Percentiles rank a stretch among this genome's conserved stretches.
Evolutionary conservation across 2,797 vertebrate genomes (phyloP).

Genomic region (Paratrypauchen microcephalus): DNA sequence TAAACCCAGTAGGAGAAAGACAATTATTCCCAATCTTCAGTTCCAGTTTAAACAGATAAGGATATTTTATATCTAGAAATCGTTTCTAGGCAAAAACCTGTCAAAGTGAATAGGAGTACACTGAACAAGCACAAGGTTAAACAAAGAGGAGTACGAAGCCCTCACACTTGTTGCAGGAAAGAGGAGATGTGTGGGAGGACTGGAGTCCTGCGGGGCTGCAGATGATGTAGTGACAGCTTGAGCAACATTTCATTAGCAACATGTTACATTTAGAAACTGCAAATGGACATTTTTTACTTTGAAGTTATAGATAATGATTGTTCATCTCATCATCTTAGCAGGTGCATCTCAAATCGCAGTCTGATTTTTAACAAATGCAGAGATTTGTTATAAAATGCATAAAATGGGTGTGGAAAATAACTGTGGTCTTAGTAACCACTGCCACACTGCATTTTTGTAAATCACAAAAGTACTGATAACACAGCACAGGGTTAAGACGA

Average conservation of each 20-base stretch:
- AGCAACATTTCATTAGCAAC: conserved; percentile 27
- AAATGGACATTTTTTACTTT: neutral
- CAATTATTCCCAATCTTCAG: neutral
- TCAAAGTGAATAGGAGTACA: neutral
- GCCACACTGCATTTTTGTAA: too few species aligned
- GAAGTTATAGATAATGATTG: neutral
- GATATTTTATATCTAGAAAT: neutral
- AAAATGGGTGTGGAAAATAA: too few species aligned
- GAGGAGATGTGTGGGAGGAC: conserved; percentile 24
- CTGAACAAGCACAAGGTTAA: neutral
- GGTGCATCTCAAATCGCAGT: neutral
- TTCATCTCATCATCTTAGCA: neutral
- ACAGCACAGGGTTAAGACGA: too few species aligned
- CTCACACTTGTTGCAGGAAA: conserved; percentile 16
- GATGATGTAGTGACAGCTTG: conserved; percentile 37
- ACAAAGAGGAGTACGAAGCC: neutral
- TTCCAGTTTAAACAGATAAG: neutral
- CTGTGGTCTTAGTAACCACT: too few species aligned
- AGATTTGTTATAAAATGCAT: neutral
- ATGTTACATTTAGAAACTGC: neutral
- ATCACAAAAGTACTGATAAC: too few species aligned
- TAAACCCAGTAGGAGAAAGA: neutral
- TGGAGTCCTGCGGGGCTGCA: conserved; percentile 26
- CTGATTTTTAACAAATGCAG: neutral
- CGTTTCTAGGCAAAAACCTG: neutral